Evolutionary conservation across 2,113 vertebrate genomes (phyloP), one percentile per base, ranked within the genome.

Genomic region (Bathybates hornii): DNA sequence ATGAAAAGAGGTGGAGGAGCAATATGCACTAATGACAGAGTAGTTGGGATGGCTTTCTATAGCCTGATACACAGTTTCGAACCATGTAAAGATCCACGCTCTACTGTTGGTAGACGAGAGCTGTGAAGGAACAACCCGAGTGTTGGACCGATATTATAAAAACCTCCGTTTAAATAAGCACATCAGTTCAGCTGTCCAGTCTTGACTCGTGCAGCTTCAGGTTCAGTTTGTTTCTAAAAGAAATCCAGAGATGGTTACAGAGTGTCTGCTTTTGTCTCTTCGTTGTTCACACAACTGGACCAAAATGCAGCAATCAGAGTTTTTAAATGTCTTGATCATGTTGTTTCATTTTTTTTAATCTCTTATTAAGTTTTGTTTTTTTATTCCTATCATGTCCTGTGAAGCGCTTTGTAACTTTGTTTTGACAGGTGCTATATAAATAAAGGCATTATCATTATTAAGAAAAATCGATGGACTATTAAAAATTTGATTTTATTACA

Each of bases 1-100:
- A 91, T 63, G 89, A 7, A 11, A 4, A 90, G 94, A 88, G 94
- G 92, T 16, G 94, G 95, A 45, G 94, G 95, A 32, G 94, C 95
- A 6, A 86, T 94, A 61, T 95, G 95, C 61, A 92, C 16, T 11
- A 5, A 79, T 6, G 8, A 93, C 9, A 1, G 2, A 56, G 11
- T 1, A 6, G 89, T 93, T 19, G 7, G 57, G 27, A 12, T 1
- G 0, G 79, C 90, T 57, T 95, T 95, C 36, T 6, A 2, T 3
- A 0, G 0, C 6, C 2, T 84, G 5, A 48, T 89, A 16, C 0
- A 0, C 21, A 0, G 0, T 1, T 0, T 2, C 29, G 76, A 86
- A 52, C 7, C 1, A 12, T 94, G 93, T 89, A 2, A 78, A 13
- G 2, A 1, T 50, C 13, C 19, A 43, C 8, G 0, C 9, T 11